phyloP scores from a whole-genome alignment of 2,113 vertebrate genomes.

The Rhadina sibilatrix region DNA sequence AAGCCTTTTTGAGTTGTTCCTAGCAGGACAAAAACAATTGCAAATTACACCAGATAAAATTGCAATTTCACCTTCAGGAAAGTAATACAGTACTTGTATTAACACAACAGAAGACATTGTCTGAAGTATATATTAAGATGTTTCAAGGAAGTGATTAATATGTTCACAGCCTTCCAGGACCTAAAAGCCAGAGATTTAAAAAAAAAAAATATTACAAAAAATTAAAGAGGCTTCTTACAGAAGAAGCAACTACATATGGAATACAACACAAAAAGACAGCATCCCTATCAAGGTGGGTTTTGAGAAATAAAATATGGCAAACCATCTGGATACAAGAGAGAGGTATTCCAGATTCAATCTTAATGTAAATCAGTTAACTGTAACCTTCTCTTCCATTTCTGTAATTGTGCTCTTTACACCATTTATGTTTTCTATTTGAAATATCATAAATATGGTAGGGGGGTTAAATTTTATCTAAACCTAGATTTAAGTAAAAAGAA shows the following conservation, averaged over 20 bases:
- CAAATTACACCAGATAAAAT: not conserved
- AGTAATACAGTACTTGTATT: not conserved
- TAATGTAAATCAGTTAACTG: not conserved
- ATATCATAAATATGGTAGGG: not conserved
- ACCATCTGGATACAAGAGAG: not conserved
- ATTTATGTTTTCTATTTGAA: not conserved
- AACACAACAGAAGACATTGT: not conserved
- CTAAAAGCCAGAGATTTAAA: not conserved
- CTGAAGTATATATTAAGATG: not conserved
- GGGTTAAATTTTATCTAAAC: not conserved
- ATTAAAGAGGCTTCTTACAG: not conserved
- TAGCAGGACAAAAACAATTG: not conserved
- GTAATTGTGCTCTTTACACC: not conserved
- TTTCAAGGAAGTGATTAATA: not conserved
- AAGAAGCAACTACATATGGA: not conserved
- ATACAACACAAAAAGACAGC: not conserved
- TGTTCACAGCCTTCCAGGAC: not conserved
- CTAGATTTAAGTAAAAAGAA: not conserved
- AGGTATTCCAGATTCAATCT: not conserved
- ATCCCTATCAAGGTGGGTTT: not conserved
- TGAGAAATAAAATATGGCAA: not conserved
- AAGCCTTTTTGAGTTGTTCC: not conserved
- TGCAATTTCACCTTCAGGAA: not conserved
- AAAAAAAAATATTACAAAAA: not conserved
- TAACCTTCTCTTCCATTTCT: not conserved